Evolutionary conservation across 2,113 vertebrate genomes (phyloP).

Genomic region (Scytalopus superciliaris): DNA sequence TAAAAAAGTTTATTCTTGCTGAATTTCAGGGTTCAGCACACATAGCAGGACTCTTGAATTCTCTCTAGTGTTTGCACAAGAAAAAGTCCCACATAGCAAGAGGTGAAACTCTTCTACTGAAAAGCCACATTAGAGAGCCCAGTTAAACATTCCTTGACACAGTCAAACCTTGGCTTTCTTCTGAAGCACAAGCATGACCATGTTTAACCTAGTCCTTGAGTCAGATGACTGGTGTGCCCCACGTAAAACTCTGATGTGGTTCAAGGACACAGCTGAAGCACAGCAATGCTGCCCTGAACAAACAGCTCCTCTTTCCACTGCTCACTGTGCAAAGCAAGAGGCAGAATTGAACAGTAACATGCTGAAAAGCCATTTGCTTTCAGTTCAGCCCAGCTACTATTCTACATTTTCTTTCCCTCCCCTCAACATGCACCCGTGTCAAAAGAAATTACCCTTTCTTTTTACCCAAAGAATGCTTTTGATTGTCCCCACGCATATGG

Average conservation of each 20-base stretch:
- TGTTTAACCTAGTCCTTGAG: not conserved
- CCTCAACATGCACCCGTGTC: not conserved
- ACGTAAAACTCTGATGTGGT: not conserved
- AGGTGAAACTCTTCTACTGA: not conserved
- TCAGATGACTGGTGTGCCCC: not conserved
- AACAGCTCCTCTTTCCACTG: not conserved
- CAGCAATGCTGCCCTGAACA: not conserved
- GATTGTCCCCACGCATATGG: not conserved
- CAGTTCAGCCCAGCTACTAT: not conserved
- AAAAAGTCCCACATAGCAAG: not conserved
- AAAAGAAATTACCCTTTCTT: not conserved
- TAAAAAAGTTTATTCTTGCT: not conserved
- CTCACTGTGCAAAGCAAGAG: not conserved
- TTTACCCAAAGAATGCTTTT: not conserved
- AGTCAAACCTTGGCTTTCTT: not conserved
- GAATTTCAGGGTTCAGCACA: not conserved
- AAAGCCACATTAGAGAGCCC: not conserved
- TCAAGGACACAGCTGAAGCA: not conserved
- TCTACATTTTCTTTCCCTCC: not conserved
- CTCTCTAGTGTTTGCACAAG: not conserved
- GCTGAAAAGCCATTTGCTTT: not conserved
- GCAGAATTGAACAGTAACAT: accelerated
- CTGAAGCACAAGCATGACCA: not conserved
- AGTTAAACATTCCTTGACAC: conserved; percentile 6
- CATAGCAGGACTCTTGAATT: not conserved